phyloP scores from a whole-genome alignment of 1,140 invertebrate genomes.

The Procambarus clarkii region DNA sequence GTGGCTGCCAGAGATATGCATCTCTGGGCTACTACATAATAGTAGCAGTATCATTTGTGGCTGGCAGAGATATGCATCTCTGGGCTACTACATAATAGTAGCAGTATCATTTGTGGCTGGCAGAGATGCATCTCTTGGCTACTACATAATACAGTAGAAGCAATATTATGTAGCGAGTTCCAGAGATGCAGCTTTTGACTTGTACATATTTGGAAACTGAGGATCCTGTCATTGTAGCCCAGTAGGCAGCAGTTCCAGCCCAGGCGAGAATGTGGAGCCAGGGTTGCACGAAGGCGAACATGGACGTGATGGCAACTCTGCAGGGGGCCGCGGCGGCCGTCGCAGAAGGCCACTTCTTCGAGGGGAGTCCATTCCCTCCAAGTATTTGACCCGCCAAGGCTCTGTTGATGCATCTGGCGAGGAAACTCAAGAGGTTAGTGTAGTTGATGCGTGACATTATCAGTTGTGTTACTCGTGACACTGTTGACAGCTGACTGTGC shows the following conservation, averaged over 20 bases:
- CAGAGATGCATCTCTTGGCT: too few species aligned
- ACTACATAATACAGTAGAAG: too few species aligned
- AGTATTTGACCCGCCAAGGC: slow-evolving; percentile 61
- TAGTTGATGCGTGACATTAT: not conserved
- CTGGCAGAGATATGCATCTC: too few species aligned
- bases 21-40: too few species aligned
- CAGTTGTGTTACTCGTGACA: not conserved
- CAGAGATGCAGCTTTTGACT: not conserved
- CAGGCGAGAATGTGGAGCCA: slow-evolving; percentile 1
- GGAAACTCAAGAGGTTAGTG: slow-evolving; percentile 69
- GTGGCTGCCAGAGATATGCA: too few species aligned
- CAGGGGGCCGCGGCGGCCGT: slow-evolving; percentile 12
- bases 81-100: not conserved
- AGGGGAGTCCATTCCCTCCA: slow-evolving; percentile 46
- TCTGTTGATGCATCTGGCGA: slow-evolving; percentile 68
- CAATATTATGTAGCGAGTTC: too few species aligned
- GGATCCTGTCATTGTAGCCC: slow-evolving; percentile 8
- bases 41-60: too few species aligned
- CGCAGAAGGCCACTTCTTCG: slow-evolving; percentile 42
- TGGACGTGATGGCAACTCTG: not conserved
- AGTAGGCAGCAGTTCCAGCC: slow-evolving; percentile 29
- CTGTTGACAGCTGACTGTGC: not conserved
- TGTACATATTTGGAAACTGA: not conserved
- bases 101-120: not conserved
- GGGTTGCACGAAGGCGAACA: not conserved